These are phyloP conservation scores for Clavelina lepadiformis DNA, from an alignment of 23 tunicate genomes.

Conservation along the genomic window DNA sequence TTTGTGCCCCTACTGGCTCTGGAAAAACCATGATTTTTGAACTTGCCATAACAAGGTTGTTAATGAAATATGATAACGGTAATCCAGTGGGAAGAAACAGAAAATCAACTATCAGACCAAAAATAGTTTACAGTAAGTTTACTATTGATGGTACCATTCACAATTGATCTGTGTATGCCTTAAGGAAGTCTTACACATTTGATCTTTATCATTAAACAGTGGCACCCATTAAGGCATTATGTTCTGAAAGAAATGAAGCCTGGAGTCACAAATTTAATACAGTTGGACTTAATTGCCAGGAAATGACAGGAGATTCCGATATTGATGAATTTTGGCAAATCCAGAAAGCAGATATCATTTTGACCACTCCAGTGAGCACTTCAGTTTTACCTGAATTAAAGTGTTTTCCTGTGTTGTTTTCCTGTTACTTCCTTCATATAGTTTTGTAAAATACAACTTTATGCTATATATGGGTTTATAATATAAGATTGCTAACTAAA, in stretches of 20 bases:
- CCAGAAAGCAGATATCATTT: conserved; percentile 60
- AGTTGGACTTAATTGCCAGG: conserved; percentile 49
- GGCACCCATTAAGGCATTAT: conserved; percentile 88
- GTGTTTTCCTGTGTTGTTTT: no score
- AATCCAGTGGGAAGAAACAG: neutral
- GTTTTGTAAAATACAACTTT: no score
- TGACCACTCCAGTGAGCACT: conserved; percentile 59
- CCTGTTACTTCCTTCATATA: no score
- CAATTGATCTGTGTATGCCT: neutral
- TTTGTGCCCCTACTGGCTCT: conserved; percentile 92
- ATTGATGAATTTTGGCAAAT: conserved; percentile 63
- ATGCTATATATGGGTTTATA: no score
- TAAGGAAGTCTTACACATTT: no score
- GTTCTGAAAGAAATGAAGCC: conserved; percentile 69
- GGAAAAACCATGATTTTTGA: conserved; percentile 86
- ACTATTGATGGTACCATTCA: neutral
- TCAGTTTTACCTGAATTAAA: no score
- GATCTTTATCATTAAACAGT: no score
- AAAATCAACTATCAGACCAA: conserved; percentile 17
- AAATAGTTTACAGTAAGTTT: conserved; percentile 66
- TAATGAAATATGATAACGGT: conserved; percentile 21
- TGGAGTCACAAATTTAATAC: conserved; percentile 56
- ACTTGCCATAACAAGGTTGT: conserved; percentile 57
- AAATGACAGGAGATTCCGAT: conserved; percentile 83
- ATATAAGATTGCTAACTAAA: no score